Evolutionary conservation across 64 coral and sea anemone species (phyloP), one percentile per base, ranked within the genome.

Genomic region (Anthopleura sola): DNA sequence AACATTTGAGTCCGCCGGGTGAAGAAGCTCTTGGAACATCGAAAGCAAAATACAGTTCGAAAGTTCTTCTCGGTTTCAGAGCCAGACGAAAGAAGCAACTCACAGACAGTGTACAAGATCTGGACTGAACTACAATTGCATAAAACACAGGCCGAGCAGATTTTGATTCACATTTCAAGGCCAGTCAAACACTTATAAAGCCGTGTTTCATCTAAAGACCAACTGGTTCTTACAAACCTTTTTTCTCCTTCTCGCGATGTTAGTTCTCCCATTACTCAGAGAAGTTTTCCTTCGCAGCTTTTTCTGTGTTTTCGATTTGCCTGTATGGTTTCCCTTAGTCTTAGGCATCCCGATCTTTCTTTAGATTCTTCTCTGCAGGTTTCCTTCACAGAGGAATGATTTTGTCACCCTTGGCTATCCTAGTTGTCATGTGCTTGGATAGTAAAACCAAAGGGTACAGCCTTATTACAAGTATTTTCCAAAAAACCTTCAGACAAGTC

Each of bases 401-500:
- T 32, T 71, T 71, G 0, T 32, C 29, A 32, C 34, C 29, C 11
- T 71, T 71, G 29, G 29, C 66, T 71, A 6, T 15, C 13, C 29
- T 71, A 10, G 26, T 32, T 71, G 66, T 71, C 66, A 71, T 71
- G 66, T 71, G 66, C 66, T 71, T 34, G 7, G 66, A 15, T 32
- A 71, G n/a, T 31, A 31, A 71, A 71, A 34, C 66, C n/a, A 71
- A 71, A 71, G 66, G 66, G 66, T 71, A 71, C 66, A 71, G 66
- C 66, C 66, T 71, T 71, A 34, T 34, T 71, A 82, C 80, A 55
- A 51, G 47, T 55, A 55, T 85, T 85, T 85, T 68, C 15, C 55
- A 34, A 40, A 19, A 56, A 58, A 58, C 62, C 83, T 85, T 58
- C 69, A 87, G 74, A 78, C 77, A 50, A 79, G 68, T 58, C 83